A percentile compares a stretch with the other conserved stretches of the same genome.
These are phyloP conservation scores for Micropoecilia bifurca DNA, from an alignment of 2,797 vertebrate species.

Conservation along the genomic window DNA sequence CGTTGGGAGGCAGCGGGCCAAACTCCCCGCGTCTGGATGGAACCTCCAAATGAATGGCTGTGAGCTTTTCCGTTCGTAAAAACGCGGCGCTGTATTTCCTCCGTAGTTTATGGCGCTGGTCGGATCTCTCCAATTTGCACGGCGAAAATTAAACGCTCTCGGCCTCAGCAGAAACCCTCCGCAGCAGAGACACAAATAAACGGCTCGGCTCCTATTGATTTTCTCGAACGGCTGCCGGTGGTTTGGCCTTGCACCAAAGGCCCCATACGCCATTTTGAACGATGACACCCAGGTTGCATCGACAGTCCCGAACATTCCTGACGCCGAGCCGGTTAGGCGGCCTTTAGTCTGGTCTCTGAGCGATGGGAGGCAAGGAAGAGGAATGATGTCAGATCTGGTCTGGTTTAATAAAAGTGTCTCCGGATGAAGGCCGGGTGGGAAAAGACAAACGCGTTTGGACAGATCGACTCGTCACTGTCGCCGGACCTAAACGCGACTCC, in stretches of 20 bases:
- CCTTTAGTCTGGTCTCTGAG: constrained; percentile 49
- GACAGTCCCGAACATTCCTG: constrained; percentile 35
- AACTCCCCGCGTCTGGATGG: constrained; percentile 28
- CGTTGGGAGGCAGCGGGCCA: constrained; percentile 29
- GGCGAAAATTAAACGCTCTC: constrained; percentile 12
- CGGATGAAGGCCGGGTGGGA: constrained; percentile 17
- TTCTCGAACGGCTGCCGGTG: constrained; percentile 50
- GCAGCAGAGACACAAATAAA: constrained; percentile 34
- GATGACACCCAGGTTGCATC: constrained; percentile 58
- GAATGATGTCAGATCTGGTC: constrained; percentile 25
- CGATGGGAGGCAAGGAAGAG: constrained; percentile 1
- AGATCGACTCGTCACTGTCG: constrained; percentile 33
- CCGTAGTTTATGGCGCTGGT: constrained; percentile 24
- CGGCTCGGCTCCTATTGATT: constrained; percentile 62
- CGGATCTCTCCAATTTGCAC: constrained; percentile 12
- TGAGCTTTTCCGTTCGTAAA: constrained; percentile 26
- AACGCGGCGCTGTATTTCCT: constrained; percentile 10
- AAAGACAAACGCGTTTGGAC: constrained; percentile 29
- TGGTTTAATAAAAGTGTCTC: constrained; percentile 24
- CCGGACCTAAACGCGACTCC: constrained; percentile 19
- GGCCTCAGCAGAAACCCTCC: constrained; percentile 10
- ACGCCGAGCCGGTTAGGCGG: constrained; percentile 31
- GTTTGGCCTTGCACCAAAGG: constrained; percentile 58
- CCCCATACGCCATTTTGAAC: constrained; percentile 62
- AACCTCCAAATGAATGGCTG: constrained; percentile 37